Conservation (phyloP, 2,113 vertebrate species). For the Burhinus oedicnemus region DNA sequence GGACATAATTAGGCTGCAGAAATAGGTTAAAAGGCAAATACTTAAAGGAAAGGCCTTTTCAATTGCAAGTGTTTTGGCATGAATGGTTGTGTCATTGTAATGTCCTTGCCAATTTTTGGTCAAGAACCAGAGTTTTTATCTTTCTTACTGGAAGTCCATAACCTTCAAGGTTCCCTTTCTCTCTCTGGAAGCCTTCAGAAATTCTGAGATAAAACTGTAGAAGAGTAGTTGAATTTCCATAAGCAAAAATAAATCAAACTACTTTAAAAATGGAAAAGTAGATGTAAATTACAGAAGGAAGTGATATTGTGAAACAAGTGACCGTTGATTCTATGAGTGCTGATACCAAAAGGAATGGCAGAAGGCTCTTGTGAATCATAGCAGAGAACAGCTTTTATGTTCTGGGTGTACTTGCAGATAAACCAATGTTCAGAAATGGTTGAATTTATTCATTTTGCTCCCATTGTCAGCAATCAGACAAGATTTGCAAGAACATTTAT, state of each 20-base stretch:
- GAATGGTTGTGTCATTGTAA: background rate
- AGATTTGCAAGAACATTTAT: background rate
- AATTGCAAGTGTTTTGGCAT: background rate
- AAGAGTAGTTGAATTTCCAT: background rate
- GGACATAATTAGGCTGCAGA: background rate
- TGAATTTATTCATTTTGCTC: background rate
- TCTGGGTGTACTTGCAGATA: background rate
- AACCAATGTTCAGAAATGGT: background rate
- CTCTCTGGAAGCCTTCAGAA: background rate
- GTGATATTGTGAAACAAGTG: background rate
- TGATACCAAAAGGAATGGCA: background rate
- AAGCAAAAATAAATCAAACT: background rate
- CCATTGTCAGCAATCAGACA: background rate
- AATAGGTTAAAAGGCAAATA: background rate
- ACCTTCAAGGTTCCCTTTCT: background rate
- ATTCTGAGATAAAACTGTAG: background rate
- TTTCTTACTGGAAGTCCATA: background rate
- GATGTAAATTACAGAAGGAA: background rate
- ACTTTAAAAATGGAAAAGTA: background rate
- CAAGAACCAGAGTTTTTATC: background rate
- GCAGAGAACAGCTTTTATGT: background rate
- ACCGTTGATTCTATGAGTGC: background rate
- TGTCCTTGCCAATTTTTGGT: background rate
- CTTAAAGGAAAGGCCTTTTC: background rate
- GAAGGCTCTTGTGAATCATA: conserved; percentile 22